phyloP scores from a whole-genome alignment of 2,888 invertebrate genomes.

The Lamellibrachia columna region DNA sequence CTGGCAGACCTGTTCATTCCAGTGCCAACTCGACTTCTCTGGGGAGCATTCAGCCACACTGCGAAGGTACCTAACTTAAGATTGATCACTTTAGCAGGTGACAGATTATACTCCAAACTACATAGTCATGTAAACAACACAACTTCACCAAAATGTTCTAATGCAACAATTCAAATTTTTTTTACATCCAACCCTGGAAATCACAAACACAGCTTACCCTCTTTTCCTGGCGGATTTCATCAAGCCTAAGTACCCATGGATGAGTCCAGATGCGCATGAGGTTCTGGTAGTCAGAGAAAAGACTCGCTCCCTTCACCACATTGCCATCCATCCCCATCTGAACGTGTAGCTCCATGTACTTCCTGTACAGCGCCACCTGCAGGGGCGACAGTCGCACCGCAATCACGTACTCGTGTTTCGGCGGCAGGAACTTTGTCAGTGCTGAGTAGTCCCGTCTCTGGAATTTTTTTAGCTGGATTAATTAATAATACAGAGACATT shows the following conservation, averaged over 20 bases:
- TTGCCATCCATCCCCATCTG: constrained; percentile 17
- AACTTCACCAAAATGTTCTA: background rate
- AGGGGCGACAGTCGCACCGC: constrained; percentile 83
- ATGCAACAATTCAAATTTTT: background rate
- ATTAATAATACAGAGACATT: background rate
- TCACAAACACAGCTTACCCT: constrained; percentile 51
- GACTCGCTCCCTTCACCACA: constrained; percentile 40
- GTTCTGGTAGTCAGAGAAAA: constrained; percentile 73
- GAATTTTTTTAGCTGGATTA: background rate
- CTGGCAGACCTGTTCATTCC: no score
- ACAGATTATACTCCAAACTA: no score
- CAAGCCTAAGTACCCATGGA: constrained; percentile 69
- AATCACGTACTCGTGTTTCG: constrained; percentile 95
- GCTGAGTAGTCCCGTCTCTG: constrained; percentile 88
- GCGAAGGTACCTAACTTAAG: no score
- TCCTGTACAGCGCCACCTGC: constrained; percentile 84
- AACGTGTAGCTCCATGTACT: constrained; percentile 73
- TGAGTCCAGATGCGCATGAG: constrained; percentile 71
- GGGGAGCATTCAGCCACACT: no score
- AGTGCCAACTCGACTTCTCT: no score
- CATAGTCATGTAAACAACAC: background rate
- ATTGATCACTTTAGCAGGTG: no score
- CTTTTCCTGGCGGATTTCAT: constrained; percentile 61
- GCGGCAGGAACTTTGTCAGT: constrained; percentile 91
- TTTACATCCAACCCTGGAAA: background rate